Conservation (phyloP, 2,888 invertebrate genomes). For the Spilarctia lutea region DNA sequence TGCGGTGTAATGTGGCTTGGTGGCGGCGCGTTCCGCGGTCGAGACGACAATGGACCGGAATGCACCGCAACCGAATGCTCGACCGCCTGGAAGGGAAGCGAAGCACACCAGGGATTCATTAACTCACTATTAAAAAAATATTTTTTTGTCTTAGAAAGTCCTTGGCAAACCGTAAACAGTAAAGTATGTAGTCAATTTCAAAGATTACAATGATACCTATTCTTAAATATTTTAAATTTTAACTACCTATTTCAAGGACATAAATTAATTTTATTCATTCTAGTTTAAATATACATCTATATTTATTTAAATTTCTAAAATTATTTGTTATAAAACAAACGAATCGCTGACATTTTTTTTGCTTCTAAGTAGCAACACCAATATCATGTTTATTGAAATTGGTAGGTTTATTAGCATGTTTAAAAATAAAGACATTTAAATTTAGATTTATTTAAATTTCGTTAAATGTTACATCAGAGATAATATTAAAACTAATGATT, state of each 20-base stretch:
- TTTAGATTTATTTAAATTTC: neutral
- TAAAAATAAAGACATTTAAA: neutral
- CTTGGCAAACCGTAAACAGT: neutral
- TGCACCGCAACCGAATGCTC: slow-evolving; percentile 63
- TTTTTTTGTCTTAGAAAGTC: slow-evolving; percentile 8
- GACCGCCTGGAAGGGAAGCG: slow-evolving; percentile 60
- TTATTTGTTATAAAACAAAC: neutral
- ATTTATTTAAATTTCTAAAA: neutral
- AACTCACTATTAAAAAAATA: slow-evolving; percentile 16
- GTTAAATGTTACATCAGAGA: neutral
- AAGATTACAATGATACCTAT: too few relatives aligned
- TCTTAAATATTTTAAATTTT: too few relatives aligned
- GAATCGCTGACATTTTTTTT: neutral
- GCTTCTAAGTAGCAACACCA: neutral
- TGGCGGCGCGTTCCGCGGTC: slow-evolving; percentile 59
- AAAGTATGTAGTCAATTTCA: neutral
- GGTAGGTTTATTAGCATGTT: neutral
- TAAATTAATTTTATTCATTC: neutral
- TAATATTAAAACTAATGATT: neutral
- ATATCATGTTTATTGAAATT: neutral
- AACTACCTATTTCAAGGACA: neutral
- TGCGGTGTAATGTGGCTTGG: slow-evolving; percentile 63
- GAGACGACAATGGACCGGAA: slow-evolving; percentile 69
- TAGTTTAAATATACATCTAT: neutral
- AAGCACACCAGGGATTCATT: slow-evolving; percentile 44